A percentile compares a stretch with the other conserved stretches of the same genome.
These are phyloP conservation scores for Macheiramphus alcinus DNA, from an alignment of 2,113 vertebrate species.

Conservation along the genomic window DNA sequence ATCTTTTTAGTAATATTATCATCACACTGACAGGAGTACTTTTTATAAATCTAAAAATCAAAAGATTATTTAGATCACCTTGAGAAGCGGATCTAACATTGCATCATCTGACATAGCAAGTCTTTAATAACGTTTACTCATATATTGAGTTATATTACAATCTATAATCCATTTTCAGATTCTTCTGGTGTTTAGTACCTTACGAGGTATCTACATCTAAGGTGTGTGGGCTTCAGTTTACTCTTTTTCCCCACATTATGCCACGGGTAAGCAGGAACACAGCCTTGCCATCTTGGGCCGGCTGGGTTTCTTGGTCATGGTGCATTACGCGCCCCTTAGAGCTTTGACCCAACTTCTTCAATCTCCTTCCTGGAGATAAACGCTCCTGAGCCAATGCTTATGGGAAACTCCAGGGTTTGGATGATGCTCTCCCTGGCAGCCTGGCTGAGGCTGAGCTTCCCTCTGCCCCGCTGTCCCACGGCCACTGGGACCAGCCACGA, in stretches of 20 bases:
- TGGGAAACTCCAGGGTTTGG: neutral
- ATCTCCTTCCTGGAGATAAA: neutral
- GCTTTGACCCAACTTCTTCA: neutral
- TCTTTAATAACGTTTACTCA: neutral
- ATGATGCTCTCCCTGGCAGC: neutral
- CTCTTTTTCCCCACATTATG: neutral
- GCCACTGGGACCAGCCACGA: rapidly evolving
- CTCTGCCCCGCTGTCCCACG: neutral
- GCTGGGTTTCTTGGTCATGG: neutral
- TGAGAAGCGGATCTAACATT: neutral
- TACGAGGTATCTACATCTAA: neutral
- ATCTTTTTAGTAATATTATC: neutral
- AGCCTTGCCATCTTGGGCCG: neutral
- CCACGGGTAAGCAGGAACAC: neutral
- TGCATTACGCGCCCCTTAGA: neutral
- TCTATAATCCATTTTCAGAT: neutral
- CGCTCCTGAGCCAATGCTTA: neutral
- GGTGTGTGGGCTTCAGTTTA: neutral
- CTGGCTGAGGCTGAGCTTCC: neutral
- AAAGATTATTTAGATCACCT: neutral
- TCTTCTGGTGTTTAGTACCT: neutral
- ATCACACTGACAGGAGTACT: neutral
- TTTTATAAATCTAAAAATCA: neutral
- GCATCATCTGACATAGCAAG: neutral
- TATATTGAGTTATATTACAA: neutral